Evolutionary conservation across 2,888 invertebrate genomes (phyloP), one percentile per base, ranked within the genome.

Genomic region (Litoditis marina): DNA sequence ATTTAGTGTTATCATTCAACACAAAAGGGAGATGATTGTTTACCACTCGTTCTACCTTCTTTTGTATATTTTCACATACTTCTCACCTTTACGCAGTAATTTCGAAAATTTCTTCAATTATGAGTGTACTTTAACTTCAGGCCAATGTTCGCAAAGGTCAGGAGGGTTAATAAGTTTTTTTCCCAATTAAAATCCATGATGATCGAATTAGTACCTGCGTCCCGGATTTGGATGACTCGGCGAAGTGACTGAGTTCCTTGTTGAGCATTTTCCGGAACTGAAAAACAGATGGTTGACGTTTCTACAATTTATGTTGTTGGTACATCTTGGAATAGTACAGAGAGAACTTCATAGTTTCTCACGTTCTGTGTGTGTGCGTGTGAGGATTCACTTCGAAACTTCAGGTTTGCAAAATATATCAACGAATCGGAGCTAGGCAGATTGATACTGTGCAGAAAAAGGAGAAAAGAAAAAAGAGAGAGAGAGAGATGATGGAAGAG

Each of bases 251-350:
- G 83, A 98, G 88, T 87, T 98, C 96, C 88, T 95, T 92, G 88
- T 96, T 96, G 86, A 98, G 89, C 94, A 98, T 95, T 85, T 94
- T 90, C 87, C 96, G 96, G 88, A 98, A 98, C 95, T 96, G 89
- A 65, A 88, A 88, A 63, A 81, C 84, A 78, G 85, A 55, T 47
- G 61, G 52, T 39, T 5, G 49, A 44, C 25, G 44, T 22, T 22
- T 22, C 19, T 39, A 16, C 11, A 16, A 39, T 13, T 39, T 19
- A 5, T 44, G 44, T 22, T 22, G 3, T 44, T 44, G 44, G 5
- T n/a, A 31, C 27, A 52, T n/a, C n/a, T n/a, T 13, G 11, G 13
- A 46, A 46, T n/a, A n/a, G 13, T 13, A 36, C 11, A 13, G 13
- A 36, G 36, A 36, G n/a, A n/a, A n/a, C n/a, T n/a, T n/a, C n/a